Evolutionary conservation across 1,140 invertebrate genomes (phyloP).

Genomic region (Ceratina calcarata): DNA sequence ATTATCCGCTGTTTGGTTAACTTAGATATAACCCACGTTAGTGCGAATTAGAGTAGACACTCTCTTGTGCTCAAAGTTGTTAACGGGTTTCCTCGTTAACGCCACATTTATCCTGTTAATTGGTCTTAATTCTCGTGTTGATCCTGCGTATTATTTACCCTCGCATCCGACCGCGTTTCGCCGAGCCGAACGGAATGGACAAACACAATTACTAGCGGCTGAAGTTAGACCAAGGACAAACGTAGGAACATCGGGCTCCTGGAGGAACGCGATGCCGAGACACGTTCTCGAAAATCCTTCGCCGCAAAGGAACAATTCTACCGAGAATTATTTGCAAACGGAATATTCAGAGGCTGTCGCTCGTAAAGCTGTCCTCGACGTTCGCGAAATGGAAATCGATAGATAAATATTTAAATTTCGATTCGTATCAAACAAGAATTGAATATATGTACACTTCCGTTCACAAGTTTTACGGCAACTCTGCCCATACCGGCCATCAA

Average conservation of each 20-base stretch:
- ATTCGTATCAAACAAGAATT: background rate
- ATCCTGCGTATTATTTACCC: background rate
- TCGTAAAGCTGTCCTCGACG: background rate
- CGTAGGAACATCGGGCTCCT: background rate
- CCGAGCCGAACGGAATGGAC: no score
- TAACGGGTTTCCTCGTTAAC: background rate
- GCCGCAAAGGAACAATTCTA: background rate
- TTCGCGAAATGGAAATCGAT: background rate
- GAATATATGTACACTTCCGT: no score
- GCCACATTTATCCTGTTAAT: background rate
- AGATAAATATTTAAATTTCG: no score
- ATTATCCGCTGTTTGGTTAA: no score
- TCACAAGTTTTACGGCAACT: no score
- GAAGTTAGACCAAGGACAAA: no score
- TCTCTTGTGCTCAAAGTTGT: background rate
- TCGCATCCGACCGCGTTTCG: background rate
- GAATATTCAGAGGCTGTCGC: background rate
- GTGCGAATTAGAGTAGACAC: no score
- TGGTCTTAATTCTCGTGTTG: background rate
- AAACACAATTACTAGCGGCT: no score
- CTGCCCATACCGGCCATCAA: no score
- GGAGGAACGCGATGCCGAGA: background rate
- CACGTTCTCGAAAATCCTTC: background rate
- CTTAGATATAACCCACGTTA: no score
- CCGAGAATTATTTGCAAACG: background rate